Conservation (phyloP, 1,140 invertebrate genomes). For the Lamellibrachia luymesi region DNA sequence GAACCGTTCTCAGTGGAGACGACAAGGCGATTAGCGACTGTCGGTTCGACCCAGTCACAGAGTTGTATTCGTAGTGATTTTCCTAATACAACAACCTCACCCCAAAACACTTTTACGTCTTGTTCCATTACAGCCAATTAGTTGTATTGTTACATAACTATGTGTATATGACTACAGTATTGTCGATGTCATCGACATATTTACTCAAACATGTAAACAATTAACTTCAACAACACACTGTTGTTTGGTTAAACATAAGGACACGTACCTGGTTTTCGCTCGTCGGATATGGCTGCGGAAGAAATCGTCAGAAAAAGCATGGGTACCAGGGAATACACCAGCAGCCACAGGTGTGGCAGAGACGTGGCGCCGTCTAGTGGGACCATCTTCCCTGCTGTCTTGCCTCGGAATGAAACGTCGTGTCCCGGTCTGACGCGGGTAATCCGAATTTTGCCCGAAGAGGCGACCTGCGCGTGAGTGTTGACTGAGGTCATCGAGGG, state of each 20-base stretch:
- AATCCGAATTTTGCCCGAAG: background rate
- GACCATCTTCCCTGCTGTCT: background rate
- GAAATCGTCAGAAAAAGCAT: background rate
- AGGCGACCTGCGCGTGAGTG: background rate
- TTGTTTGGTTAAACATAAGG: background rate
- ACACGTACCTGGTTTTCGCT: background rate
- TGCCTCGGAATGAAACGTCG: background rate
- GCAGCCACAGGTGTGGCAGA: background rate
- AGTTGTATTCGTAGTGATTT: background rate
- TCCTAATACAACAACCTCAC: background rate
- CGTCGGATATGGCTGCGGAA: background rate
- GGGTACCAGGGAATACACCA: background rate
- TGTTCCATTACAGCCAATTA: background rate
- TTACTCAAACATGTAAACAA: background rate
- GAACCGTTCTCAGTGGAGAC: background rate
- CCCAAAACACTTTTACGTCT: background rate
- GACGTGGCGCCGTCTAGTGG: background rate
- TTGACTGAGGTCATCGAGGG: background rate
- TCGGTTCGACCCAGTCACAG: no score
- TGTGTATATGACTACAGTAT: background rate
- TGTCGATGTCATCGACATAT: background rate
- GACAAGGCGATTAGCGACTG: no score
- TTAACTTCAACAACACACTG: background rate
- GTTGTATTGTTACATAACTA: background rate
- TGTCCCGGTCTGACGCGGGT: background rate